phyloP scores from a whole-genome alignment of 2,113 vertebrate genomes.

The Chloropsis cyanopogon region DNA sequence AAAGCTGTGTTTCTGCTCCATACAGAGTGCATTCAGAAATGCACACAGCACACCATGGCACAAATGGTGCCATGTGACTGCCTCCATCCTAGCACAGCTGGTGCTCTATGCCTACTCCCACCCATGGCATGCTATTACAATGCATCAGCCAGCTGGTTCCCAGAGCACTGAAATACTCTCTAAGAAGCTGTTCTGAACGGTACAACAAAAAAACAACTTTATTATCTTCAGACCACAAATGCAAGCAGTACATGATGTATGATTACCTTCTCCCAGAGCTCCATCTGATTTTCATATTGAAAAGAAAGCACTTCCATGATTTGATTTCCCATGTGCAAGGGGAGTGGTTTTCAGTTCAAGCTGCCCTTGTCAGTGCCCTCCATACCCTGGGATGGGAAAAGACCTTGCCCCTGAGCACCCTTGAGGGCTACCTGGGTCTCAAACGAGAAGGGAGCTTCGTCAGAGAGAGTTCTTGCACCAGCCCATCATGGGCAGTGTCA shows the following conservation, averaged over 20 bases:
- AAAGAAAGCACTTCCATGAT: not conserved
- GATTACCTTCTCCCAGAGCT: not conserved
- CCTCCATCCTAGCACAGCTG: not conserved
- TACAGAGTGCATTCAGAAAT: not conserved
- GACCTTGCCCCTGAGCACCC: not conserved
- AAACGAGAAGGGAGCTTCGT: not conserved
- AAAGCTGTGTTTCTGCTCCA: not conserved
- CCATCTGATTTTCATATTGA: not conserved
- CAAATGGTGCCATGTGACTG: not conserved
- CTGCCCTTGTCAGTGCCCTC: not conserved
- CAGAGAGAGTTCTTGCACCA: not conserved
- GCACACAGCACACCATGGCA: not conserved
- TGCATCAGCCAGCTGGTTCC: not conserved
- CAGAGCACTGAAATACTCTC: not conserved
- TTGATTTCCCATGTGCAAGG: not conserved
- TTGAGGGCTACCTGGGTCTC: not conserved
- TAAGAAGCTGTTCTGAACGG: not conserved
- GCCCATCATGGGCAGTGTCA: not conserved
- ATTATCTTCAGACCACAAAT: not conserved
- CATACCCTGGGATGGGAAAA: not conserved
- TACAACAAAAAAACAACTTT: not conserved
- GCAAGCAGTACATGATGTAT: not conserved
- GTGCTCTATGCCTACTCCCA: not conserved
- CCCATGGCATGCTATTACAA: not conserved
- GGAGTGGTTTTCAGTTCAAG: not conserved